A percentile compares a stretch with the other conserved stretches of the same genome.
Evolutionary conservation across 2,888 invertebrate species (phyloP).

Genomic region (Archaeoteleia sp.): DNA sequence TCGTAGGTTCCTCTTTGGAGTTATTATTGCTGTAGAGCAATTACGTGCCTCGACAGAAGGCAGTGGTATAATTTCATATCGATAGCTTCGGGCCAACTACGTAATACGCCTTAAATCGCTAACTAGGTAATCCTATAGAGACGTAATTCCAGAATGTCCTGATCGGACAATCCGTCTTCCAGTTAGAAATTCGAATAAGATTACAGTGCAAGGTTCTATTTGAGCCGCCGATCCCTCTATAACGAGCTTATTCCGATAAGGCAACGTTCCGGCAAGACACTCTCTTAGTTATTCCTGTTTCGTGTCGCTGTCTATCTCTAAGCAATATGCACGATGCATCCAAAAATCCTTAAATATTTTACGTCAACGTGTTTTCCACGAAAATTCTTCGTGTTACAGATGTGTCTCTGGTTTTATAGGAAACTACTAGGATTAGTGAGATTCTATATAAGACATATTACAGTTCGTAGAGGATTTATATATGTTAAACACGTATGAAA

Average conservation of each 20-base stretch:
- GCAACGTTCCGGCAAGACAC: slow-evolving; percentile 32
- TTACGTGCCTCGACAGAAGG: slow-evolving; percentile 17
- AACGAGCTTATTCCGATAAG: slow-evolving; percentile 46
- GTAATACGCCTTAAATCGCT: slow-evolving; percentile 38
- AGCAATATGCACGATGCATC: slow-evolving; percentile 15
- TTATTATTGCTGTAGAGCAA: slow-evolving; percentile 9
- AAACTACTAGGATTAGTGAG: too few relatives aligned
- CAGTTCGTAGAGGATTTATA: too few relatives aligned
- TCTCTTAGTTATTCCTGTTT: slow-evolving; percentile 30
- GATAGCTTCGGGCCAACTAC: slow-evolving; percentile 12
- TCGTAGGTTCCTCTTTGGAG: background rate
- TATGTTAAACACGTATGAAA: too few relatives aligned
- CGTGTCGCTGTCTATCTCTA: slow-evolving; percentile 27
- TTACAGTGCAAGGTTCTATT: slow-evolving; percentile 41
- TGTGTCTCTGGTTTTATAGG: too few relatives aligned
- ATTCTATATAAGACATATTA: too few relatives aligned
- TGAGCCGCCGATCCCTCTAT: slow-evolving; percentile 46
- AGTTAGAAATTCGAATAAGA: slow-evolving; percentile 52
- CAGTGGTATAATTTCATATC: slow-evolving; percentile 32
- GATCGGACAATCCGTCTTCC: slow-evolving; percentile 45
- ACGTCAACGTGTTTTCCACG: too few relatives aligned
- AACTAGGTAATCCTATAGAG: slow-evolving; percentile 34
- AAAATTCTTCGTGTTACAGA: too few relatives aligned
- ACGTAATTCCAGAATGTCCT: slow-evolving; percentile 37
- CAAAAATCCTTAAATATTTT: slow-evolving; percentile 12